phyloP scores from a whole-genome alignment of 2,888 invertebrate genomes.

The Mesorhabditis spiculigera region DNA sequence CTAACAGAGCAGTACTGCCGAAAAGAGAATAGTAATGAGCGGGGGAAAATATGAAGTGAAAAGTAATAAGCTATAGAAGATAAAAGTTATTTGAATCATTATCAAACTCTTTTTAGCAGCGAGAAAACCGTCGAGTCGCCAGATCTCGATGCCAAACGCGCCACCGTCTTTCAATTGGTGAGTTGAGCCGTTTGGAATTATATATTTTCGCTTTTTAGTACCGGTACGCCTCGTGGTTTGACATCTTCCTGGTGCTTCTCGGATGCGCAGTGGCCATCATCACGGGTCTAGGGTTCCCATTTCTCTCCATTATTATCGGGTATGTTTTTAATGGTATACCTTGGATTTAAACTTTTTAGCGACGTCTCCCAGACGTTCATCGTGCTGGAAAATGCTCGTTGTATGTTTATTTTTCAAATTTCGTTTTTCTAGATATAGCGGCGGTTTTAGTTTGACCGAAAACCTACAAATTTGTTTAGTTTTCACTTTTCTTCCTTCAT shows the following conservation, averaged over 20 bases:
- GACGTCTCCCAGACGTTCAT: no score
- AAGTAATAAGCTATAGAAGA: no score
- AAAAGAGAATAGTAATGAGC: no score
- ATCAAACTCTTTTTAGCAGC: not conserved
- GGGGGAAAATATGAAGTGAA: no score
- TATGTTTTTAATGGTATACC: no score
- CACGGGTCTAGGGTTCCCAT: slow-evolving; percentile 45
- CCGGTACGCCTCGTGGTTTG: slow-evolving; percentile 40
- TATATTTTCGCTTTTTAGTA: slow-evolving; percentile 19
- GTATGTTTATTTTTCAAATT: no score
- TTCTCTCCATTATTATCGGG: slow-evolving; percentile 42
- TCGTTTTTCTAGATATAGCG: no score
- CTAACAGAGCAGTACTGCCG: no score
- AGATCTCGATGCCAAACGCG: not conserved
- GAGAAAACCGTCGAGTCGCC: slow-evolving; percentile 3
- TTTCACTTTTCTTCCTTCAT: no score
- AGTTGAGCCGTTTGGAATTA: no score
- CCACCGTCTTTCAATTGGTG: not conserved
- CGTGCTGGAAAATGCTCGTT: no score
- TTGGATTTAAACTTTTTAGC: slow-evolving; percentile 17
- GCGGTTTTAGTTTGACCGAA: not conserved
- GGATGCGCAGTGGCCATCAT: slow-evolving; percentile 38
- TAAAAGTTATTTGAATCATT: no score
- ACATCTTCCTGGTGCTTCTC: slow-evolving; percentile 36
- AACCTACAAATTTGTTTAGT: not conserved